Evolutionary conservation across 1,140 invertebrate genomes (phyloP).

Genomic region (Trachymyrmex septentrionalis): DNA sequence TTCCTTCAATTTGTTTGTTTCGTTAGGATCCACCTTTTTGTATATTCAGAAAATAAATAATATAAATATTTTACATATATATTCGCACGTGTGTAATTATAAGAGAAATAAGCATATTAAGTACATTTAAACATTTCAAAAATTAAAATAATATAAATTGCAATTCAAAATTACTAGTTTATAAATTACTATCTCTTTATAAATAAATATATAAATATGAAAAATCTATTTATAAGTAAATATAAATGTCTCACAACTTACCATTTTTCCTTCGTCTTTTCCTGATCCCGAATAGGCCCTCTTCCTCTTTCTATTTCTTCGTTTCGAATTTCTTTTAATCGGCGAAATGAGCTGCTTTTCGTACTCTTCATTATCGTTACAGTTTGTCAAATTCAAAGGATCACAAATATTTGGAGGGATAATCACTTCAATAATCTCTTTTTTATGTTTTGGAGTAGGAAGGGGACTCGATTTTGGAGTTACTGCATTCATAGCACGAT

Average conservation of each 20-base stretch:
- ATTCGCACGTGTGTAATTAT: not conserved
- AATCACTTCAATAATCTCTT: slow-evolving; percentile 94
- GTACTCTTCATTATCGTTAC: slow-evolving; percentile 93
- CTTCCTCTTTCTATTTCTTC: slow-evolving; percentile 87
- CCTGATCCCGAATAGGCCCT: slow-evolving; percentile 87
- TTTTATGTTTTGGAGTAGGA: slow-evolving; percentile 94
- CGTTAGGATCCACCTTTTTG: slow-evolving; percentile 6
- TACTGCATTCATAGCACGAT: slow-evolving; percentile 94
- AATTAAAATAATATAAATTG: not conserved
- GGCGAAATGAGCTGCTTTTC: slow-evolving; percentile 91
- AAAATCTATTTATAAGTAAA: slow-evolving; percentile 24
- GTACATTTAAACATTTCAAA: not conserved
- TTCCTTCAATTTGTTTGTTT: slow-evolving; percentile 7
- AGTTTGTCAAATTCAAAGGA: slow-evolving; percentile 94
- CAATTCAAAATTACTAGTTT: not conserved
- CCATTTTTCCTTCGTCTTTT: slow-evolving; percentile 76
- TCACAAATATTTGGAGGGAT: slow-evolving; percentile 97
- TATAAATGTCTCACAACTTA: slow-evolving; percentile 22
- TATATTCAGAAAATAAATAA: not conserved
- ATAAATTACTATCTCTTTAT: not conserved
- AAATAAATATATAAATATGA: not conserved
- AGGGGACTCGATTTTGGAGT: slow-evolving; percentile 96
- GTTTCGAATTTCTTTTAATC: slow-evolving; percentile 88
- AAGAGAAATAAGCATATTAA: not conserved
- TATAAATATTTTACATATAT: not conserved